Evolutionary conservation across 2,888 invertebrate species (phyloP), one percentile per base, ranked within the genome.

Genomic region (Nomada fucata): DNA sequence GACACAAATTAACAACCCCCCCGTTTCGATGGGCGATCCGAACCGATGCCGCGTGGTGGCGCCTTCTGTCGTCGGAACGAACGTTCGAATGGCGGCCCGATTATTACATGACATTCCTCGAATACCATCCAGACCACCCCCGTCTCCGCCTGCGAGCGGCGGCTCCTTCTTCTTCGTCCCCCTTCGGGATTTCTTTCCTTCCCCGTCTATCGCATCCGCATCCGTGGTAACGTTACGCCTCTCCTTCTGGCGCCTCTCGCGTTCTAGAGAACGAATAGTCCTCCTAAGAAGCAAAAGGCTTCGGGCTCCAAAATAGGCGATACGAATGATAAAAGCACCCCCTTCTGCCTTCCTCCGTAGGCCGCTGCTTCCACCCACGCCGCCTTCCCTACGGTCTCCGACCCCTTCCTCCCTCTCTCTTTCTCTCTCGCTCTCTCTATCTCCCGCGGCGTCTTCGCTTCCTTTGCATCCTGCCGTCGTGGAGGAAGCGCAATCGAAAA

Each of bases 51-150:
- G 90, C 87, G 83, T 87, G 83, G 91, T 93, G 92, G 92, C 92
- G 92, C 92, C 92, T 86, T 89, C 93, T 92, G 83, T 89, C 88
- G 92, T 86, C 88, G 80, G 84, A 85, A 85, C 75, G 80, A 82
- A 89, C 88, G 87, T 87, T 84, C 89, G 86, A 89, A 86, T 86
- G 88, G 88, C 89, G 88, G 90, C 89, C 90, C 90, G 92, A 93
- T 93, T 93, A 93, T 93, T 93, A 93, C 92, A 92, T 91, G 92
- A 91, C 93, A 93, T 93, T 93, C 93, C 92, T 89, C 90, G 91
- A 89, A 93, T 93, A 90, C 92, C 93, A 91, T 90, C 86, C 89
- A 84, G 87, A 87, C 89, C 89, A 90, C 89, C 84, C 89, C 90
- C 86, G 83, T 85, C 89, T 86, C 86, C 85, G 79, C 86, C 76